Conservation (phyloP, 2,797 vertebrate species). For the Hyperoplus lanceolatus region DNA sequence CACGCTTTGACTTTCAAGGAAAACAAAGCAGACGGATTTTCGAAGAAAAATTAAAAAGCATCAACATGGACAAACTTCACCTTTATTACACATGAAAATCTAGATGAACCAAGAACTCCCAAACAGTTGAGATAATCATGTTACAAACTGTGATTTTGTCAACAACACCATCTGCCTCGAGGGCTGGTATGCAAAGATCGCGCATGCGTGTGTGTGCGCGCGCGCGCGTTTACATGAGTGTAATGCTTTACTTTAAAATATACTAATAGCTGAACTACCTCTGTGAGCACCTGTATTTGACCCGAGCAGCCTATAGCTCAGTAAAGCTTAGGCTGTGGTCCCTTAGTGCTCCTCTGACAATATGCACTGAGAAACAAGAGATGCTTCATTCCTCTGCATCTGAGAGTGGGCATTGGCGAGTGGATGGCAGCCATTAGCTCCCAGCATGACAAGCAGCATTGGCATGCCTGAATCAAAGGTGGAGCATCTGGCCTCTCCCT, state of each 20-base stretch:
- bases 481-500: slow-evolving; percentile 59
- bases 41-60: background rate
- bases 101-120: background rate
- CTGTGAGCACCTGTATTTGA: slow-evolving; percentile 11
- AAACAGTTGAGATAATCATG: background rate
- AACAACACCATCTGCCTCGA: slow-evolving; percentile 55
- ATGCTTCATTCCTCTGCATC: background rate
- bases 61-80: background rate
- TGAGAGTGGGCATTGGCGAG: slow-evolving; percentile 36
- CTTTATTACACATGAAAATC: background rate
- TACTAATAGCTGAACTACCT: background rate
- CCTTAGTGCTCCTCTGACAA: background rate
- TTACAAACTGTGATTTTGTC: slow-evolving; percentile 22
- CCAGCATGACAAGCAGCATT: slow-evolving; percentile 29
- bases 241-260: background rate
- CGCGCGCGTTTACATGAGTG: background rate
- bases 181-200: slow-evolving; percentile 40
- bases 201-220: background rate
- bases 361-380: background rate
- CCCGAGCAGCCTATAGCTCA: slow-evolving; percentile 1
- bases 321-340: background rate
- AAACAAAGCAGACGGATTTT: background rate
- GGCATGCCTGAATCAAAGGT: slow-evolving; percentile 13
- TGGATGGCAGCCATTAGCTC: slow-evolving; percentile 38
- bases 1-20: background rate